Evolutionary conservation across 2,113 vertebrate genomes (phyloP).

Genomic region (Pteropus alecto): DNA sequence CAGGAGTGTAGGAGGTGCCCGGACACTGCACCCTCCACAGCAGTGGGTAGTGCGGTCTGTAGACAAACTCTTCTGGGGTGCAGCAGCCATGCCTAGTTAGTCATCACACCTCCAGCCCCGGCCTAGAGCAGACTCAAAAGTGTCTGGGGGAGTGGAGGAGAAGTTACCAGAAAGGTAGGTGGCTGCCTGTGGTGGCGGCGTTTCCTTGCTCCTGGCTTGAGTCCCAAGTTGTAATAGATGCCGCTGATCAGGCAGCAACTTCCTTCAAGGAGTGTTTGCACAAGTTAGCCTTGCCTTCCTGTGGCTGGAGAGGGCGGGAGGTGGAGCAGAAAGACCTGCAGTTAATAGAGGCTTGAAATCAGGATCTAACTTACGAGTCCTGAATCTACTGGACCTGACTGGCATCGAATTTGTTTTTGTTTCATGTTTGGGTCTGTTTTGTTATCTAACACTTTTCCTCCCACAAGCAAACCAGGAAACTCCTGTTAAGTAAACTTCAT

Average conservation of each 20-base stretch:
- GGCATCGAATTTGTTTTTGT: background rate
- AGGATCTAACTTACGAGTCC: background rate
- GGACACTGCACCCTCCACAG: background rate
- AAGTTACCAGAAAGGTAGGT: background rate
- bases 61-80: background rate
- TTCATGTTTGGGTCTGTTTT: background rate
- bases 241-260: background rate
- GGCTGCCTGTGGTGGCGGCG: background rate
- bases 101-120: background rate
- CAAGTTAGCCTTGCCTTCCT: background rate
- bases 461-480: background rate
- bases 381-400: background rate
- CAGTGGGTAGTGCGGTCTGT: background rate
- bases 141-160: background rate
- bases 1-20: background rate
- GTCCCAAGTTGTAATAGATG: background rate
- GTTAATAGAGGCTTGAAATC: background rate
- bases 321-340: too few species aligned
- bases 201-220: background rate
- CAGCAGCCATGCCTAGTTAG: background rate
- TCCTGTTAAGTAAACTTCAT: background rate
- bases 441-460: background rate
- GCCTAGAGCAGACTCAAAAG: background rate
- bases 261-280: background rate
- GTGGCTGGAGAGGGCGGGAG: background rate